A percentile compares a stretch with the other conserved stretches of the same genome.
Conservation (phyloP, 2,888 invertebrate species). For the Blomia tropicalis region DNA sequence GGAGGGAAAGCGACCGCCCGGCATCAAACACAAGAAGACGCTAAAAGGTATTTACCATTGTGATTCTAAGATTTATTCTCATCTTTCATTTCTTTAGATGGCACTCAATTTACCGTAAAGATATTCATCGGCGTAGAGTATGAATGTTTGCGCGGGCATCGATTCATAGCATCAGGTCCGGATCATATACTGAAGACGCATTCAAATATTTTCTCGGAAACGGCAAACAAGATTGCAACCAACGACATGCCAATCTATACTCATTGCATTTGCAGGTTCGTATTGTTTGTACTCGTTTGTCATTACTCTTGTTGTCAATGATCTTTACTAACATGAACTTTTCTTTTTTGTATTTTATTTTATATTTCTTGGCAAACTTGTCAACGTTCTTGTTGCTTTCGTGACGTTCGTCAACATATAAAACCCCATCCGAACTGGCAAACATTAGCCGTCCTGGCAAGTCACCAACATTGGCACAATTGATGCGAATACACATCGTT, state of each 20-base stretch:
- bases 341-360: background rate
- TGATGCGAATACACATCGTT: slow-evolving; percentile 69
- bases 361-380: background rate
- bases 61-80: slow-evolving; percentile 29
- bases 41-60: slow-evolving; percentile 28
- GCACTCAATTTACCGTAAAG: slow-evolving; percentile 55
- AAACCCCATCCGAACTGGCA: background rate
- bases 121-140: slow-evolving; percentile 91
- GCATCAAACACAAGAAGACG: slow-evolving; percentile 33
- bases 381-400: no score
- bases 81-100: slow-evolving; percentile 27
- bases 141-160: slow-evolving; percentile 92
- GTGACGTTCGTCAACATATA: background rate
- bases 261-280: slow-evolving; percentile 61
- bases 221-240: slow-evolving; percentile 65
- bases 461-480: slow-evolving; percentile 44
- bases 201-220: slow-evolving; percentile 55
- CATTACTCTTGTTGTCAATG: background rate
- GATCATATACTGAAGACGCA: slow-evolving; percentile 63
- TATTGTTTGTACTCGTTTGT: slow-evolving; percentile 21
- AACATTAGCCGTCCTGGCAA: slow-evolving; percentile 28
- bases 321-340: background rate
- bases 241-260: slow-evolving; percentile 76
- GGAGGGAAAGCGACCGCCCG: slow-evolving; percentile 30
- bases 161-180: slow-evolving; percentile 75